Base-by-base conservation (phyloP, 2,888 invertebrate species). In the Heliconius sara region DNA sequence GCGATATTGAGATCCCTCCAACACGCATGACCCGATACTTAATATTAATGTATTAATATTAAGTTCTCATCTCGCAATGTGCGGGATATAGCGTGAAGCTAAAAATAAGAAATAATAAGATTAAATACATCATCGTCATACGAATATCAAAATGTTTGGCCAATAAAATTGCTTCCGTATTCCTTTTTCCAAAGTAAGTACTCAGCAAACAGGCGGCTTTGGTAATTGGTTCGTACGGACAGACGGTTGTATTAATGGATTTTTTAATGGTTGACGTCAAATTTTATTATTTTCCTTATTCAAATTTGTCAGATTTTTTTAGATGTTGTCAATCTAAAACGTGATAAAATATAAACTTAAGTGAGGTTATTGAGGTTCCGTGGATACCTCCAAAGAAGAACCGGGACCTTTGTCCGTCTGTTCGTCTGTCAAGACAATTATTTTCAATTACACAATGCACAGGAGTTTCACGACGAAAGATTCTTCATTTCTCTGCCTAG, bases 81-180 rank as follows among this genome's bases (percentile, higher is more conserved):
- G 19, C 47, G 47, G 19, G 52, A 22, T 52, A 52, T 19, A 52
- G 19, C 7, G 19, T 16, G 52, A 52, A 52, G 22, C 7, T 19
- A 52, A 52, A 52, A 19, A 52, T 52, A 52, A 52, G 52, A 52
- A 19, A 52, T 19, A 52, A 52, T 19, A 52, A 0, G 22, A 9
- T 19, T 7, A 52, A 52, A 52, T 52, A 52, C 5, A 52, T 52
- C 52, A 52, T 52, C 43, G 13, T 43, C 43, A 76, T 57, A 25
- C 60, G 47, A 79, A 70, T 79, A 66, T 57, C 65, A 47, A 75
- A 79, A 81, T 79, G 70, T 79, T 81, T 81, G 77, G 68, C 70
- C 77, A 79, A 81, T 70, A 70, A 75, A 77, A 81, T 79, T 77
- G 79, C 22, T 60, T 52, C 27, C 25, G 66, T 68, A 67, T 68